phyloP scores from a whole-genome alignment of 2,888 invertebrate genomes.

The Catocala sponsa region DNA sequence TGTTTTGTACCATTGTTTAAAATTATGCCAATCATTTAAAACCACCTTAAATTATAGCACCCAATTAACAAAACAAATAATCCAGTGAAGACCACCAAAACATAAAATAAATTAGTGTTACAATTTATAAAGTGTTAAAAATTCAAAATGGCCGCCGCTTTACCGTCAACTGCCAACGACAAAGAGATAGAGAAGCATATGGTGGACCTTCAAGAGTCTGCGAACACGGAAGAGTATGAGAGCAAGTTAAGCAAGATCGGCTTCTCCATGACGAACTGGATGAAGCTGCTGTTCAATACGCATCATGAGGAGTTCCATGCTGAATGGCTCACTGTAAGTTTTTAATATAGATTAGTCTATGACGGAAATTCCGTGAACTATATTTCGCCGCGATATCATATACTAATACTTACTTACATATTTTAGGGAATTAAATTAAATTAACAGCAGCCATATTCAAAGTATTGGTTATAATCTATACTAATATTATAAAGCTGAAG shows the following conservation, averaged over 20 bases:
- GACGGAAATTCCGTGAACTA: not conserved
- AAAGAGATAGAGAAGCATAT: slow-evolving; percentile 67
- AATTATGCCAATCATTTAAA: too few species aligned
- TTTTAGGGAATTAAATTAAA: too few species aligned
- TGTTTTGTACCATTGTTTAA: too few species aligned
- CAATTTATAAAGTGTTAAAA: slow-evolving; percentile 12
- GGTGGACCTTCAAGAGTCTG: slow-evolving; percentile 60
- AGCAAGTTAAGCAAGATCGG: slow-evolving; percentile 63
- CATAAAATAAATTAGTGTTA: too few species aligned
- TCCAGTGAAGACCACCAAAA: too few species aligned
- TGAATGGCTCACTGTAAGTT: slow-evolving; percentile 77
- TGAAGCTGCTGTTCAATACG: slow-evolving; percentile 75
- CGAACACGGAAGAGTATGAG: slow-evolving; percentile 70
- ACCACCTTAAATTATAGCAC: too few species aligned
- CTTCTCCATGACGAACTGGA: slow-evolving; percentile 70
- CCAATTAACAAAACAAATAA: too few species aligned
- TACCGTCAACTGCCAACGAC: slow-evolving; percentile 47
- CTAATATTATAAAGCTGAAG: too few species aligned
- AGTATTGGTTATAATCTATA: too few species aligned
- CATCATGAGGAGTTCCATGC: slow-evolving; percentile 67
- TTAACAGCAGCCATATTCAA: too few species aligned
- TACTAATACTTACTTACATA: too few species aligned
- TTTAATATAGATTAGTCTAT: not conserved
- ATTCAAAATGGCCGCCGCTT: slow-evolving; percentile 65
- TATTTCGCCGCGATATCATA: too few species aligned